These are phyloP conservation scores for Fistularia commersonii DNA, from an alignment of 2,797 vertebrate genomes.

Conservation along the genomic window DNA sequence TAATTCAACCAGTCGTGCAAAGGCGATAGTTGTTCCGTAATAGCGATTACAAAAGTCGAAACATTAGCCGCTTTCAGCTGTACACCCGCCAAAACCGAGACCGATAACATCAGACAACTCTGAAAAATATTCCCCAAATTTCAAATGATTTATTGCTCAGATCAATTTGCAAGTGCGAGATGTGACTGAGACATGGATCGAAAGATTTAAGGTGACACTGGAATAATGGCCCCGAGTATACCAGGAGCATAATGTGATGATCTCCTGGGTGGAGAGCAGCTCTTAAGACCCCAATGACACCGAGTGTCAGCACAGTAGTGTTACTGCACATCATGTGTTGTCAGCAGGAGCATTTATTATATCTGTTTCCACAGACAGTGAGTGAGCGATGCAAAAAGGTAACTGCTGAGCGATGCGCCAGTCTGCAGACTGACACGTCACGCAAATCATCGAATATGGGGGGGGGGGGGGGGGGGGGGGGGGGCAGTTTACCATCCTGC, in stretches of 20 bases:
- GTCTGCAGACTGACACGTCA: constrained; percentile 7
- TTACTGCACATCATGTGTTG: constrained; percentile 7
- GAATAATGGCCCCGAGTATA: neutral
- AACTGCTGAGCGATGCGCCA: constrained; percentile 6
- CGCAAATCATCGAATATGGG: neutral
- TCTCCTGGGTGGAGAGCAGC: neutral
- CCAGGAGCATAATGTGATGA: constrained; percentile 3
- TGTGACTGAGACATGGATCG: too few species aligned
- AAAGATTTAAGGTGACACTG: neutral
- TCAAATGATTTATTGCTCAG: too few species aligned
- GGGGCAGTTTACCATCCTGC: neutral
- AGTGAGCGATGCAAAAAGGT: constrained; percentile 8
- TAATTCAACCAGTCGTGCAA: too few species aligned
- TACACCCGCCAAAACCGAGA: too few species aligned
- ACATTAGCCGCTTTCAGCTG: too few species aligned
- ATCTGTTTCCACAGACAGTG: constrained; percentile 15
- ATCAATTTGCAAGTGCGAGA: too few species aligned
- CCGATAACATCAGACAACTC: neutral
- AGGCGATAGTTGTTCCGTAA: too few species aligned
- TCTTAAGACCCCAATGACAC: constrained; percentile 4
- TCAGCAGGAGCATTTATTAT: constrained; percentile 20
- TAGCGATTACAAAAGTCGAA: too few species aligned
- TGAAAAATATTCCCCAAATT: too few species aligned
- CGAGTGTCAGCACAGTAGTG: neutral
- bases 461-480: too few species aligned